Evolutionary conservation across 1,140 invertebrate species (phyloP).

Genomic region (Panagrolaimus sp.): DNA sequence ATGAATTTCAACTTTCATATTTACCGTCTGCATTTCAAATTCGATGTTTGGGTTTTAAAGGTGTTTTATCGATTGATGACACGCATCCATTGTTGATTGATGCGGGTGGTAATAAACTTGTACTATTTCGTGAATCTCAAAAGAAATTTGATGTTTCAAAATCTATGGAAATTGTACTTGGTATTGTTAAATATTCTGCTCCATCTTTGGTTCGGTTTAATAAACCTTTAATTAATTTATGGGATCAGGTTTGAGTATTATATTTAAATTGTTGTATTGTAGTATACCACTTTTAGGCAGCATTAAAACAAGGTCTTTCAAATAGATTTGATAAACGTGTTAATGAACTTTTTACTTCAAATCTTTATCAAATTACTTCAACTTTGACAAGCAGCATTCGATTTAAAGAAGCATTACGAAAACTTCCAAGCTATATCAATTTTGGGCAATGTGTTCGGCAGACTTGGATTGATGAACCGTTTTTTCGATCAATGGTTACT

Average conservation of each 20-base stretch:
- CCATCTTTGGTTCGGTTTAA: constrained; percentile 59
- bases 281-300: constrained; percentile 41
- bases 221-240: constrained; percentile 58
- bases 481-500: not conserved
- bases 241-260: constrained; percentile 48
- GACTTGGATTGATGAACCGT: not conserved
- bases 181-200: constrained; percentile 59
- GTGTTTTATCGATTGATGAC: not conserved
- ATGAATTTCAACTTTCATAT: not conserved
- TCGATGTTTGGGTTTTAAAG: not conserved
- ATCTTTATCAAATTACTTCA: constrained; percentile 6
- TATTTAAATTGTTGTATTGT: constrained; percentile 37
- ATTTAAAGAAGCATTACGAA: not conserved
- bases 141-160: not conserved
- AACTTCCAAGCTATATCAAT: not conserved
- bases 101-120: not conserved
- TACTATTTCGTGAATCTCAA: not conserved
- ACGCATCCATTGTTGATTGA: not conserved
- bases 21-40: not conserved
- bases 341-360: constrained; percentile 26
- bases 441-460: not conserved
- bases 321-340: constrained; percentile 48
- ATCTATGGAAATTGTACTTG: constrained; percentile 26
- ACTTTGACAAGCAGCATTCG: constrained; percentile 1
- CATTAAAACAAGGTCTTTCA: constrained; percentile 32